Evolutionary conservation across 2,888 invertebrate genomes (phyloP), one percentile per base, ranked within the genome.

Genomic region (Cheilosia vernalis): DNA sequence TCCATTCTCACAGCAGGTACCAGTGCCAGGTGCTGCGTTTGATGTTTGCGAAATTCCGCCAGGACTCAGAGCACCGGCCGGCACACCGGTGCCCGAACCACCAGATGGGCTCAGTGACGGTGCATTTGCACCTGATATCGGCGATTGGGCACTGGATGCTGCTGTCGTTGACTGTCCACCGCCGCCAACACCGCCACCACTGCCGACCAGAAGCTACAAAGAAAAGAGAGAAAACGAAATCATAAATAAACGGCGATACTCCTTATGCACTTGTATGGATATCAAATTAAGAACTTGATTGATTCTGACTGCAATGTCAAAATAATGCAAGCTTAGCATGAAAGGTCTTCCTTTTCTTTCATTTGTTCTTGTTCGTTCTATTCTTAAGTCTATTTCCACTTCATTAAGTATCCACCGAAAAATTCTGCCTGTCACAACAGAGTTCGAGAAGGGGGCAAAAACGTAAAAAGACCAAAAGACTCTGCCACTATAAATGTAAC

Each of bases 1-100:
- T 66, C 97, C 97, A 88, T 97, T 97, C 91, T 98, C 98, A 93
- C 98, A 98, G 93, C 98, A 98, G 69, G 95, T 93, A 88, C 93
- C 89, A 42, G 88, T 88, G 24, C 89, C 89, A 51, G 89, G 86
- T 15, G 90, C 89, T 66, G 90, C 90, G 77, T 90, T 92, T 69
- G 92, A 92, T 87, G 91, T 91, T 89, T 92, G 92, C 84, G 92
- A 92, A 73, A 92, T 88, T 47, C 90, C 91, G 73, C 92, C 92
- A 60, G 92, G 92, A 89, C 92, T 92, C 24, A 92, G 87, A 40
- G 91, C 91, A 66, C 90, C 91, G 51, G 90, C 89, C 78, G 91
- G 89, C 73, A 91, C 89, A 87, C 91, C 90, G 47, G 92, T 90
- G 78, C 92, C 89, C 87, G 93, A 89, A 49, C 88, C 91, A 76